These are phyloP conservation scores for Astreopora myriophthalma DNA, from an alignment of 64 coral and sea anemone genomes.

Conservation along the genomic window DNA sequence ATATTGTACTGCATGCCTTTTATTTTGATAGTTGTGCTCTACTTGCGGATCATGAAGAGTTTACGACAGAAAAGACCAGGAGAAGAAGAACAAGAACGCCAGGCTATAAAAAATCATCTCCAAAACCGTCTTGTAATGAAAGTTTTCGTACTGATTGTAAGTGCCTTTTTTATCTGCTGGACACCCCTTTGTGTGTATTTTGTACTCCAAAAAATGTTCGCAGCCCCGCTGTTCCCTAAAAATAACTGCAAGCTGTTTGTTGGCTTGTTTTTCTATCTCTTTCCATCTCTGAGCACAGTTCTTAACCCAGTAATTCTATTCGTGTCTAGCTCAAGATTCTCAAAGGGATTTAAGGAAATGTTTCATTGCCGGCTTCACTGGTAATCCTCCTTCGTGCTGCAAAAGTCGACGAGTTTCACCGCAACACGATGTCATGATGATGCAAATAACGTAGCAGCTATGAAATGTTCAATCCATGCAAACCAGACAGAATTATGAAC, in stretches of 20 bases:
- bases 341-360: not conserved
- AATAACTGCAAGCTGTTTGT: not conserved
- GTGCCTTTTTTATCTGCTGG: conserved; percentile 10
- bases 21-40: not conserved
- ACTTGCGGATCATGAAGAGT: not conserved
- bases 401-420: not conserved
- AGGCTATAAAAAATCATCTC: not conserved
- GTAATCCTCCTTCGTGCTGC: not conserved
- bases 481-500: too few species aligned
- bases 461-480: too few species aligned
- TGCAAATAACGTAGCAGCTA: not conserved
- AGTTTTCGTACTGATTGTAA: not conserved
- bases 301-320: conserved; percentile 1
- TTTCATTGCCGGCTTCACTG: not conserved
- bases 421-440: not conserved
- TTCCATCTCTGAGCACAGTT: not conserved
- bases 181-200: conserved; percentile 1
- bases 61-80: not conserved
- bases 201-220: not conserved
- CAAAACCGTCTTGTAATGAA: not conserved
- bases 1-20: not conserved
- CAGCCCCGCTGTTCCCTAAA: not conserved
- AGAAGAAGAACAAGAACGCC: not conserved
- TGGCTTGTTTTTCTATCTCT: conserved; percentile 1
- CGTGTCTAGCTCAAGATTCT: not conserved